These are phyloP conservation scores for Drosophila buzzatii DNA, from an alignment of 2,888 invertebrate species.

Conservation along the genomic window DNA sequence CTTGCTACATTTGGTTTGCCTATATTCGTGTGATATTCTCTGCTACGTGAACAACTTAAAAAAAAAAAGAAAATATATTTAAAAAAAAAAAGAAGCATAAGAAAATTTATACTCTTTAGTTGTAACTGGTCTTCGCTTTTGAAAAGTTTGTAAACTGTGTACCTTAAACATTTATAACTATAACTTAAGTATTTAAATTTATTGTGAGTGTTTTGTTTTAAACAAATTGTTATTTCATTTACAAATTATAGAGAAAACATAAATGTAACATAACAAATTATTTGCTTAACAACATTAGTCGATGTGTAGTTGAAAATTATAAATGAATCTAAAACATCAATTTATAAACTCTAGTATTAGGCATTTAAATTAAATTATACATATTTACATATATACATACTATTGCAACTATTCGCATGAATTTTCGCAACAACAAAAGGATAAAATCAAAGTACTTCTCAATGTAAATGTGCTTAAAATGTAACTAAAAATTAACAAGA, in stretches of 20 bases:
- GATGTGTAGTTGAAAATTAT: constrained; percentile 61
- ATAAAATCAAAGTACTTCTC: constrained; percentile 42
- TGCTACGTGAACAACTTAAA: constrained; percentile 48
- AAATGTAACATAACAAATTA: constrained; percentile 58
- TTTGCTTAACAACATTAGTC: constrained; percentile 52
- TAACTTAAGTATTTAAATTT: constrained; percentile 61
- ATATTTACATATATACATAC: not conserved
- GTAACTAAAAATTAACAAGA: constrained; percentile 38
- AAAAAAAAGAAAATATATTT: constrained; percentile 8
- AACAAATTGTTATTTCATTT: constrained; percentile 66
- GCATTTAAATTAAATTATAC: constrained; percentile 10
- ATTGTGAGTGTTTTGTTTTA: constrained; percentile 61
- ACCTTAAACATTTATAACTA: constrained; percentile 65
- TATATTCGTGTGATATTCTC: constrained; percentile 75
- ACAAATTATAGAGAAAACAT: constrained; percentile 12
- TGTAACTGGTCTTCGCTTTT: constrained; percentile 67
- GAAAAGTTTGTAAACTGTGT: constrained; percentile 76
- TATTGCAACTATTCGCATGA: constrained; percentile 29
- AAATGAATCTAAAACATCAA: constrained; percentile 32
- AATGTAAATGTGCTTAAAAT: constrained; percentile 53
- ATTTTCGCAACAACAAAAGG: constrained; percentile 15
- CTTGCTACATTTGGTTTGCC: constrained; percentile 62
- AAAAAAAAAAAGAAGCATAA: constrained; percentile 4
- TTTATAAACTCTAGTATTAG: constrained; percentile 40
- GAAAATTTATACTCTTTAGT: constrained; percentile 38